A percentile compares a stretch with the other conserved stretches of the same genome.
These are phyloP conservation scores for Apeira syringaria DNA, from an alignment of 2,888 invertebrate species.

Conservation along the genomic window DNA sequence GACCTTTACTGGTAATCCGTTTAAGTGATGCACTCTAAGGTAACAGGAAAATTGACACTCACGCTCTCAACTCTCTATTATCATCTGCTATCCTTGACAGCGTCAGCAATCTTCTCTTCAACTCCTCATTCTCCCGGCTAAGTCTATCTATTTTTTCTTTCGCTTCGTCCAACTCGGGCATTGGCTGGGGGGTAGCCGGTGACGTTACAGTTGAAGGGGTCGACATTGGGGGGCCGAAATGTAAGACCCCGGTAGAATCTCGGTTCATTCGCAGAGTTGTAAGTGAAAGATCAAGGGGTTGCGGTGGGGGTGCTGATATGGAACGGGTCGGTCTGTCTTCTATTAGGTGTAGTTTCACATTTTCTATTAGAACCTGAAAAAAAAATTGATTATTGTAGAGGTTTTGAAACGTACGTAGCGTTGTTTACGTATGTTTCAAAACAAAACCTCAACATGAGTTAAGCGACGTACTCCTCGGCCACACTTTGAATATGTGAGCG, in stretches of 20 bases:
- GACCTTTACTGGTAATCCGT: too few species aligned
- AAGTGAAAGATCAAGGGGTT: conserved; percentile 90
- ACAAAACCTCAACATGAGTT: too few species aligned
- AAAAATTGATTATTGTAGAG: too few species aligned
- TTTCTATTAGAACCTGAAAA: conserved; percentile 87
- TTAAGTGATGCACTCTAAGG: too few species aligned
- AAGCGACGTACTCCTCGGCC: too few species aligned
- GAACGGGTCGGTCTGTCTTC: conserved; percentile 93
- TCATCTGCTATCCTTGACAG: conserved; percentile 81
- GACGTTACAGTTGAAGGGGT: conserved; percentile 51
- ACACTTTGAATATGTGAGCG: too few species aligned
- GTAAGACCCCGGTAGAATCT: conserved; percentile 88
- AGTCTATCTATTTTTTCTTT: conserved; percentile 63
- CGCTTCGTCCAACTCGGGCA: conserved; percentile 73
- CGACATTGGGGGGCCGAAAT: conserved; percentile 85
- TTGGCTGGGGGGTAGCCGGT: conserved; percentile 54
- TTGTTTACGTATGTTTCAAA: too few species aligned
- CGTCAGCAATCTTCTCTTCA: conserved; percentile 71
- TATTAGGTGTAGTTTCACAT: conserved; percentile 88
- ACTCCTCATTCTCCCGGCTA: conserved; percentile 75
- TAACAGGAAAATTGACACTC: conserved; percentile 50
- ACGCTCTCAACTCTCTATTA: conserved; percentile 78
- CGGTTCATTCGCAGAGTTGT: conserved; percentile 88
- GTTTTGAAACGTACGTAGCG: too few species aligned
- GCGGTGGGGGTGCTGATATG: conserved; percentile 90